Evolutionary conservation across 2,113 vertebrate genomes (phyloP).

Genomic region (Vireo altiloquus): DNA sequence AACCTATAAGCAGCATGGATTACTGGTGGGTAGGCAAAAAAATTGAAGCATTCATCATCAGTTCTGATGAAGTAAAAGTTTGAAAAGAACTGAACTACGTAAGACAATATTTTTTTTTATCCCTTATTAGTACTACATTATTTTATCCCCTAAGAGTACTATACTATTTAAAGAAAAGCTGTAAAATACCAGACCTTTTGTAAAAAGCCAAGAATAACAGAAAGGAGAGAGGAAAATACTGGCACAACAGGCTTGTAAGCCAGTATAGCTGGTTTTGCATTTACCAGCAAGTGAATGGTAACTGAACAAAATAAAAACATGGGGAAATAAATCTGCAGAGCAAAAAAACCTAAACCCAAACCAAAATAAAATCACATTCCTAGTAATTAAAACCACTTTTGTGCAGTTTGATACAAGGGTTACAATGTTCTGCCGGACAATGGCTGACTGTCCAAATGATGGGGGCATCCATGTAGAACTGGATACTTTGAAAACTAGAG

Average conservation of each 20-base stretch:
- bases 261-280: background rate
- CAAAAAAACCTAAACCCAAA: accelerated
- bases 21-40: background rate
- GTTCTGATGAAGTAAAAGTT: conserved; percentile 14
- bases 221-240: background rate
- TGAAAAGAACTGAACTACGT: background rate
- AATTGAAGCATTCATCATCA: background rate
- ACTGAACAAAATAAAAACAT: background rate
- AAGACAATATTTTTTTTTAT: background rate
- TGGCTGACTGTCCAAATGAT: background rate
- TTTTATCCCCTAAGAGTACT: too few relatives aligned
- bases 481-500: background rate
- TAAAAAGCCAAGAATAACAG: background rate
- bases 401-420: background rate
- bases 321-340: background rate
- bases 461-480: background rate
- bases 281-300: background rate
- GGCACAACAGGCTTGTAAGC: background rate
- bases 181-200: background rate
- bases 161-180: background rate
- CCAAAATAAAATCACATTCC: background rate
- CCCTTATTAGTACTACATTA: background rate
- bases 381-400: background rate
- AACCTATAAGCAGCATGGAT: accelerated
- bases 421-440: background rate